Evolutionary conservation across 2,113 vertebrate species (phyloP), one percentile per base, ranked within the genome.

Genomic region (Scophthalmus maximus): DNA sequence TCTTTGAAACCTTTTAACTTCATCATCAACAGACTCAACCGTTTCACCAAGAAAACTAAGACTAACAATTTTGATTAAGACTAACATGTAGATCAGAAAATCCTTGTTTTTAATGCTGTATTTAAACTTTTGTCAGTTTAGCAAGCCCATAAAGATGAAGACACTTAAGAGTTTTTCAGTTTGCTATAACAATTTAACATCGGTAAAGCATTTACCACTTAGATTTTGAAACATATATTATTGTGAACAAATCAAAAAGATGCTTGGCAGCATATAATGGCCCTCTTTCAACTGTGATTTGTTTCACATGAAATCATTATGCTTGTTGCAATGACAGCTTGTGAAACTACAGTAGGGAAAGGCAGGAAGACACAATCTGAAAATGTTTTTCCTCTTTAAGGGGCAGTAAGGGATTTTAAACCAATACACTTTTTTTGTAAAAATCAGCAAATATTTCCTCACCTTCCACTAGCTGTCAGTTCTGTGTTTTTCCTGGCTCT

Each of bases 281-380:
- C 15, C 12, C 3, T 25, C n/a, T 36, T 52, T 26, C 15, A 7
- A 11, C 26, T 8, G 14, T 4, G 9, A 38, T 55, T 68, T 29
- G 44, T 44, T 47, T 55, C 10, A 59, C 8, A 26, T 50, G 30
- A 49, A 50, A 34, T 9, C n/a, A n/a, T n/a, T n/a, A n/a, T n/a
- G n/a, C n/a, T 27, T 23, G 10, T 59, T 26, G 17, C 4, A 42
- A n/a, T 60, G 32, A 56, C 15, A 32, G 52, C 59, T 68, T 63
- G 26, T 42, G 59, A 18, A 64, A 42, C 64, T 42, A 44, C 29
- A 56, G 47, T 38, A 62, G 29, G 34, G 49, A 27, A 5, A 60
- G 7, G n/a, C n/a, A n/a, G n/a, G n/a, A n/a, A n/a, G n/a, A n/a
- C n/a, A n/a, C n/a, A n/a, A n/a, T n/a, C 6, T 30, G 29, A 30